phyloP scores from a whole-genome alignment of 1,140 invertebrate genomes.

The Aporrectodea caliginosa region DNA sequence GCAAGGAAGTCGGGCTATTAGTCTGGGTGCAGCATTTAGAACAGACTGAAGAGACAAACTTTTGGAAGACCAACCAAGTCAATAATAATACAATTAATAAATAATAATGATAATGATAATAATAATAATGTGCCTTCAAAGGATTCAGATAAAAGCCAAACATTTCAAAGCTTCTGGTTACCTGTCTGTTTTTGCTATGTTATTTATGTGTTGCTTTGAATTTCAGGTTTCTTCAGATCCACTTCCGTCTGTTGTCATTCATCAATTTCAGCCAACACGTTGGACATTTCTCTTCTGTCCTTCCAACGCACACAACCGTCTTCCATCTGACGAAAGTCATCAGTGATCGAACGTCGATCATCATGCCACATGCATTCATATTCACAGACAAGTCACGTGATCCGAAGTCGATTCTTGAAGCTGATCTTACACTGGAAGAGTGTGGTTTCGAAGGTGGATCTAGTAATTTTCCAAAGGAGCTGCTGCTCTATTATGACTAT shows the following conservation, averaged over 20 bases:
- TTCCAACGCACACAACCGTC: background rate
- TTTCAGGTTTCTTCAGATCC: background rate
- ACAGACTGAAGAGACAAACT: too few relatives aligned
- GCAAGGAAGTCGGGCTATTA: too few relatives aligned
- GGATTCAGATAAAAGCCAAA: too few relatives aligned
- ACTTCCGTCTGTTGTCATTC: background rate
- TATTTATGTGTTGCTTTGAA: too few relatives aligned
- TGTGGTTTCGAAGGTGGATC: slow-evolving; percentile 43
- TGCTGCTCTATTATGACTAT: slow-evolving; percentile 48
- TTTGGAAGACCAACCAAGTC: too few relatives aligned
- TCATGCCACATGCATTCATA: slow-evolving; percentile 37
- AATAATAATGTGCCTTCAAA: too few relatives aligned
- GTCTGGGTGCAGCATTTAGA: too few relatives aligned
- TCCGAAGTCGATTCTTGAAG: slow-evolving; percentile 39
- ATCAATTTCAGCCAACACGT: background rate
- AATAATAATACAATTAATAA: too few relatives aligned
- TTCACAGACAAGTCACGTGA: slow-evolving; percentile 43
- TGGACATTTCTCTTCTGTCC: background rate
- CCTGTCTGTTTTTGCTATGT: too few relatives aligned
- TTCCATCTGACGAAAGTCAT: background rate
- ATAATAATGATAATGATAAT: too few relatives aligned
- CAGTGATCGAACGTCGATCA: background rate
- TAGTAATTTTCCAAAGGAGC: slow-evolving; percentile 42
- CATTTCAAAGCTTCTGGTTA: too few relatives aligned
- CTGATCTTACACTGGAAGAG: slow-evolving; percentile 42